phyloP scores from a whole-genome alignment of 2,797 vertebrate species.

The Lacerta viridis region DNA sequence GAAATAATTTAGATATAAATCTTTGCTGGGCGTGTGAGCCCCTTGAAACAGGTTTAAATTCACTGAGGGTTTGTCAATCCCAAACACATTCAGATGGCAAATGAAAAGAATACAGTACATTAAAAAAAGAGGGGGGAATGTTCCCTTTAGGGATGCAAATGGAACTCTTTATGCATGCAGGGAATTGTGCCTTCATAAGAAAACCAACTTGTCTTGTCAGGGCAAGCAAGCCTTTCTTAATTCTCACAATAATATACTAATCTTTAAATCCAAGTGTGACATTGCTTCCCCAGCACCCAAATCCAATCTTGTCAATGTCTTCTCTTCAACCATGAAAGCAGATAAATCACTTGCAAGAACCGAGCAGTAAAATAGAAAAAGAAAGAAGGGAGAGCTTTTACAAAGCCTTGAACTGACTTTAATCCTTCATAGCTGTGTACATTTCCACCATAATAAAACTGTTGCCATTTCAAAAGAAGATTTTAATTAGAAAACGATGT shows the following conservation, averaged over 20 bases:
- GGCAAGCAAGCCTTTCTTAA: slow-evolving; percentile 21
- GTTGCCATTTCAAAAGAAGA: background rate
- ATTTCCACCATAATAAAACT: background rate
- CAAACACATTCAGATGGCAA: background rate
- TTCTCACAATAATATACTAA: slow-evolving; percentile 6
- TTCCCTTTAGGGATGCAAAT: background rate
- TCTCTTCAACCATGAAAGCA: slow-evolving; percentile 25
- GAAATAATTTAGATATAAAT: background rate
- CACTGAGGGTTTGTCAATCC: background rate
- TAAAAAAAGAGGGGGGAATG: no score
- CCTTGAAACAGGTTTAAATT: background rate
- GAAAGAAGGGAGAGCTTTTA: background rate
- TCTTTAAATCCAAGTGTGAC: slow-evolving; percentile 8
- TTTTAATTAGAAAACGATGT: slow-evolving; percentile 12
- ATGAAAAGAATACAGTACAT: background rate
- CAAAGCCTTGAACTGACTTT: slow-evolving; percentile 13
- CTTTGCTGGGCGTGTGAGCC: background rate
- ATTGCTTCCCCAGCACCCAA: background rate
- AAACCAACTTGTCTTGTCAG: slow-evolving; percentile 13
- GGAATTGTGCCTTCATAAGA: background rate
- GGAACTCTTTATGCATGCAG: background rate
- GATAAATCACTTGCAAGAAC: slow-evolving; percentile 25
- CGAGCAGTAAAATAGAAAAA: background rate
- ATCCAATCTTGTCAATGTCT: background rate
- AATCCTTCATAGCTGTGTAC: background rate